These are phyloP conservation scores for Nemotelus nigrinus DNA, from an alignment of 2,888 invertebrate species.

Conservation along the genomic window DNA sequence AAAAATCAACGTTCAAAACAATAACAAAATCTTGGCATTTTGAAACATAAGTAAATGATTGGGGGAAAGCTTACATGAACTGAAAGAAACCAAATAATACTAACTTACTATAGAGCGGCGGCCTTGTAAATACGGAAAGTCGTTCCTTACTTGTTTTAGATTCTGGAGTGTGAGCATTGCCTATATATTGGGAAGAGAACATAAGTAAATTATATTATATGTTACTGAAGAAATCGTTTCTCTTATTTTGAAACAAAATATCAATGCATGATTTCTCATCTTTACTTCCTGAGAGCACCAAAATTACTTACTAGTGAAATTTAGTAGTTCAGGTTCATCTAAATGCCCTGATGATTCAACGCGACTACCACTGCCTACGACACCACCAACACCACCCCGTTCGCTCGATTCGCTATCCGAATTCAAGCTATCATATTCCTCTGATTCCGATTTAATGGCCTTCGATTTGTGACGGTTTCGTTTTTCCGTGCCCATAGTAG, in stretches of 20 bases:
- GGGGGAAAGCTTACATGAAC: too few relatives aligned
- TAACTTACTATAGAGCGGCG: slow-evolving; percentile 71
- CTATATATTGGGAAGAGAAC: slow-evolving; percentile 47
- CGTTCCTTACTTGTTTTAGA: slow-evolving; percentile 65
- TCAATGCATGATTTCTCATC: background rate
- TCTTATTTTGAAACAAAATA: background rate
- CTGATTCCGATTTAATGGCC: slow-evolving; percentile 68
- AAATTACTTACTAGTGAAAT: slow-evolving; percentile 52
- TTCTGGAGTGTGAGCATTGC: slow-evolving; percentile 62
- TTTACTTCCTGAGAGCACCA: background rate
- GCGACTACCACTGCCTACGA: slow-evolving; percentile 66
- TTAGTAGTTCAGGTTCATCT: slow-evolving; percentile 64
- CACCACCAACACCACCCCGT: slow-evolving; percentile 60
- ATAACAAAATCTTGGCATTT: too few relatives aligned
- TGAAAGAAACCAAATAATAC: slow-evolving; percentile 63
- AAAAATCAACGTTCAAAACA: too few relatives aligned
- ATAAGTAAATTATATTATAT: too few relatives aligned
- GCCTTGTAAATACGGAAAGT: slow-evolving; percentile 66
- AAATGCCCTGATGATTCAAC: slow-evolving; percentile 66
- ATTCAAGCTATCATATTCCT: slow-evolving; percentile 69
- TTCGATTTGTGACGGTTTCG: slow-evolving; percentile 66
- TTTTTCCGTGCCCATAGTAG: slow-evolving; percentile 58
- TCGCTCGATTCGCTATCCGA: slow-evolving; percentile 68
- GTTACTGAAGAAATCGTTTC: too few relatives aligned
- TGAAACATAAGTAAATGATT: too few relatives aligned